Evolutionary conservation across 2,888 invertebrate genomes (phyloP).

Genomic region (Mylabris sibirica): DNA sequence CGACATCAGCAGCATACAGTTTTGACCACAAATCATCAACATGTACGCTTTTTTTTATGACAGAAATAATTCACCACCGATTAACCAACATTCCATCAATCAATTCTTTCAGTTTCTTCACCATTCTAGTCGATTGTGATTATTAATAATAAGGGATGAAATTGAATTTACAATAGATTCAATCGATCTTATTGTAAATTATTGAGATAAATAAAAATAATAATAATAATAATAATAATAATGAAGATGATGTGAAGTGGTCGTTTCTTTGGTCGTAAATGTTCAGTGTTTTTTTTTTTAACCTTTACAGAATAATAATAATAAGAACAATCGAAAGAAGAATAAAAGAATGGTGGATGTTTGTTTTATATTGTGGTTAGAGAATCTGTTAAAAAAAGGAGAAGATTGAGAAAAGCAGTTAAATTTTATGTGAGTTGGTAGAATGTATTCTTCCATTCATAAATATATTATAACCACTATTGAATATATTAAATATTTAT

Average conservation of each 20-base stretch:
- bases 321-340: not conserved
- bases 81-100: conserved; percentile 43
- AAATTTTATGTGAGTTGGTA: conserved; percentile 42
- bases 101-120: conserved; percentile 13
- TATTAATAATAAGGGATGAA: no score
- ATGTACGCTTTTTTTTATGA: conserved; percentile 36
- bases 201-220: not conserved
- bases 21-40: conserved; percentile 47
- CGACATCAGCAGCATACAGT: conserved; percentile 49
- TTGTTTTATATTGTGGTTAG: not conserved
- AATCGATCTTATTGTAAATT: not conserved
- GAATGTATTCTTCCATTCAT: conserved; percentile 32
- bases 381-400: conserved; percentile 27
- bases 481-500: conserved; percentile 29
- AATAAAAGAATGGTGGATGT: not conserved
- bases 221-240: not conserved
- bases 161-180: not conserved
- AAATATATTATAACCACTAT: conserved; percentile 20
- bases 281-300: not conserved
- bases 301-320: not conserved
- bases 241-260: not conserved
- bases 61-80: conserved; percentile 29
- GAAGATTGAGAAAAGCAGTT: conserved; percentile 41
- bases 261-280: not conserved
- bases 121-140: not conserved